A percentile compares a stretch with the other conserved stretches of the same genome.
Conservation (phyloP, 2,797 vertebrate genomes). For the Helicolenus hilgendorfi region DNA sequence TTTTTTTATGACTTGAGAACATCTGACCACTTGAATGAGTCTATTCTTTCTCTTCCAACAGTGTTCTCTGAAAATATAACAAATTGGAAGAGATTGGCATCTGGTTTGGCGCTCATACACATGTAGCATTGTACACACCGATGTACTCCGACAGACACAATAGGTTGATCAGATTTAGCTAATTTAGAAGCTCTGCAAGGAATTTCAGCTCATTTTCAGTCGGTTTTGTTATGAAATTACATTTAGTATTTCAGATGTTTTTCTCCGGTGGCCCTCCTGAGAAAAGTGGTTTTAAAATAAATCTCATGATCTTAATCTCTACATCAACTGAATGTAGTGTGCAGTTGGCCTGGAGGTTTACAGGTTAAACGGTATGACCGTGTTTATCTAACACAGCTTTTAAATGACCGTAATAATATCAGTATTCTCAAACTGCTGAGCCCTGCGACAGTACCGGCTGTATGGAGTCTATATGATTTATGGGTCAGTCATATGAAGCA, state of each 20-base stretch:
- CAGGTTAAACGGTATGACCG: conserved; percentile 20
- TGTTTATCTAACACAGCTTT: conserved; percentile 33
- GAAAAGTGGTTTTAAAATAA: conserved; percentile 30
- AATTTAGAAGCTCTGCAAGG: conserved; percentile 20
- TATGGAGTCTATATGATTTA: conserved; percentile 71
- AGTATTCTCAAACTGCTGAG: conserved; percentile 24
- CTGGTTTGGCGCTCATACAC: conserved; percentile 14
- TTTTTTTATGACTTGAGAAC: conserved; percentile 17
- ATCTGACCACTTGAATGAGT: conserved; percentile 36
- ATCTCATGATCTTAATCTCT: conserved; percentile 37
- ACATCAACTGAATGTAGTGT: conserved; percentile 16
- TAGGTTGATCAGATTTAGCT: conserved; percentile 47
- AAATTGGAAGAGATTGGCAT: background rate
- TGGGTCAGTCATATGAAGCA: conserved; percentile 66
- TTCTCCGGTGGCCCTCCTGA: conserved; percentile 17
- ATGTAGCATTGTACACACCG: conserved; percentile 1
- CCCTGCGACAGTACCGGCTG: conserved; percentile 47
- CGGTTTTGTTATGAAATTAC: background rate
- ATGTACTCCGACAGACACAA: background rate
- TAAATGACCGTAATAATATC: conserved; percentile 29
- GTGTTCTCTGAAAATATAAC: conserved; percentile 15
- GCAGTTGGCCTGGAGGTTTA: background rate
- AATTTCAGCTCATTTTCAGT: conserved; percentile 16
- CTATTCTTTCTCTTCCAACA: conserved; percentile 18
- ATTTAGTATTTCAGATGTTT: conserved; percentile 15